A percentile compares a stretch with the other conserved stretches of the same genome.
Evolutionary conservation across 2,888 invertebrate species (phyloP).

Genomic region (Monopis laevigella): DNA sequence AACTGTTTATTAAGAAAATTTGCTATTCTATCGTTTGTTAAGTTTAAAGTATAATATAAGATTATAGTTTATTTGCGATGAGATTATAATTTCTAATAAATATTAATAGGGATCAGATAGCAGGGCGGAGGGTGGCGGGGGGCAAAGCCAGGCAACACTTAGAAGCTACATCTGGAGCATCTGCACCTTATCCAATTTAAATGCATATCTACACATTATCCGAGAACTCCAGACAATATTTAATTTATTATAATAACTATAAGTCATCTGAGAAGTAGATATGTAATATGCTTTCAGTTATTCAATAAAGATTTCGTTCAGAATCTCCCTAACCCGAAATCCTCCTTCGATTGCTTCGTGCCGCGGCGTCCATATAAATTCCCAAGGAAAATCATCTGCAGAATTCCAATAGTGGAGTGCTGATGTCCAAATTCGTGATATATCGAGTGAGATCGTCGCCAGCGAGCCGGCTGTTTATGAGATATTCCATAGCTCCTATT

Average conservation of each 20-base stretch:
- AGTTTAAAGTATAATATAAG: no score
- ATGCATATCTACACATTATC: conserved; percentile 47
- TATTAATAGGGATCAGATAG: no score
- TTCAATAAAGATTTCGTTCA: conserved; percentile 1
- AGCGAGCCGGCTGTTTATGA: conserved; percentile 48
- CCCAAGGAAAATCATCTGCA: conserved; percentile 46
- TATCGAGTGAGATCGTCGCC: conserved; percentile 38
- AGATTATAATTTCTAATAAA: no score
- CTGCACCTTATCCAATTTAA: conserved; percentile 53
- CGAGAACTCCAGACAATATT: conserved; percentile 33
- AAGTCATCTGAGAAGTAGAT: neutral
- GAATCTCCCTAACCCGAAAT: conserved; percentile 28
- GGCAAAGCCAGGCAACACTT: no score
- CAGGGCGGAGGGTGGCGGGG: no score
- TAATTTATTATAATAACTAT: conserved; percentile 38
- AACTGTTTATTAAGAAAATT: no score
- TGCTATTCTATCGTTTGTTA: no score
- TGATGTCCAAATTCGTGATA: conserved; percentile 58
- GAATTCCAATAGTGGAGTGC: conserved; percentile 52
- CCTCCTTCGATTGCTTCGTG: conserved; percentile 33
- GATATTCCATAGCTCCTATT: conserved; percentile 55
- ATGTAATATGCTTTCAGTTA: neutral
- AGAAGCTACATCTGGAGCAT: conserved; percentile 28
- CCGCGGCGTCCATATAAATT: conserved; percentile 39
- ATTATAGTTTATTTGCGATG: no score